Conservation (phyloP, 2,113 vertebrate genomes). For the Eretmochelys imbricata region DNA sequence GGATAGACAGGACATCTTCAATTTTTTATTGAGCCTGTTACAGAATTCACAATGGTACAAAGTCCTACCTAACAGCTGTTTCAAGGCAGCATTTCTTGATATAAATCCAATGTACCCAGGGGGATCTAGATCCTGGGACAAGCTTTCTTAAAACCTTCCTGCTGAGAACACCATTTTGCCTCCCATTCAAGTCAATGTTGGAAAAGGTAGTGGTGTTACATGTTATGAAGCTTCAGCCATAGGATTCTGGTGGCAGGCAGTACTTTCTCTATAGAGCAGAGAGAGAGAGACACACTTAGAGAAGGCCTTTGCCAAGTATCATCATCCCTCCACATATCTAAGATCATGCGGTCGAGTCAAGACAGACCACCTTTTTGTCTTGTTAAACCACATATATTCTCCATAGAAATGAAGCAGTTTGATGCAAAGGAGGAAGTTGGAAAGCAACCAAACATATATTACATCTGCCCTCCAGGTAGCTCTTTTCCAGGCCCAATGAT, state of each 20-base stretch:
- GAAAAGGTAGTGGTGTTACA: not conserved
- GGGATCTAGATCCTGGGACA: not conserved
- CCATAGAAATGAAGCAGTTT: conserved; percentile 40
- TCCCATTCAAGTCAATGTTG: not conserved
- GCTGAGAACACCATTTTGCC: not conserved
- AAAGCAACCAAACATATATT: conserved; percentile 16
- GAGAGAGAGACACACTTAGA: not conserved
- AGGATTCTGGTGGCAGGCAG: not conserved
- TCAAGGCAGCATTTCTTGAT: not conserved
- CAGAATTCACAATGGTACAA: not conserved
- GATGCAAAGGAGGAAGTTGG: conserved; percentile 22
- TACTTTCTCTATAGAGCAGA: not conserved
- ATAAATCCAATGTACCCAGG: not conserved
- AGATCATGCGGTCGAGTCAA: conserved; percentile 65
- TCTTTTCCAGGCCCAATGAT: not conserved
- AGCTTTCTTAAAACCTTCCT: not conserved
- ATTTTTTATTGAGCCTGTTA: not conserved
- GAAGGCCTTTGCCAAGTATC: not conserved
- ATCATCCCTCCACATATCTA: not conserved
- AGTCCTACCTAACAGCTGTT: not conserved
- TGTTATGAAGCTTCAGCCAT: not conserved
- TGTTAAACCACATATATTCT: conserved; percentile 20
- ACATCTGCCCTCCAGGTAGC: conserved; percentile 18
- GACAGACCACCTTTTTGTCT: conserved; percentile 38
- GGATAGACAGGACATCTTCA: not conserved